phyloP scores from a whole-genome alignment of 2,113 vertebrate genomes.

The Psettodes erumei region DNA sequence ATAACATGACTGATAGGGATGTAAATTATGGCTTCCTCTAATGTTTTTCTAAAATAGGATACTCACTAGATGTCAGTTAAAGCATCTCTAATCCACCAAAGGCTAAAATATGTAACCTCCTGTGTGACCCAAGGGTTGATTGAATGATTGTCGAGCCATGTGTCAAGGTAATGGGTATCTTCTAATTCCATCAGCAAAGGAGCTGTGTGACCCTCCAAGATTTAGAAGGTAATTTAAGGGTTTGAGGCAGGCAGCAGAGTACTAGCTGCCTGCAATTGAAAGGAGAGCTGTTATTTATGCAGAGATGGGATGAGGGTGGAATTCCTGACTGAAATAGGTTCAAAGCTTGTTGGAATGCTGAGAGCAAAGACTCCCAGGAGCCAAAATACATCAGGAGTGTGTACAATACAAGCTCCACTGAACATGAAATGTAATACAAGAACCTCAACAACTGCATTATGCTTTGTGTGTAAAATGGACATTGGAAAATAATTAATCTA shows the following conservation, averaged over 20 bases:
- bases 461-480: too few species aligned
- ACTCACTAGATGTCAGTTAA: constrained; percentile 31
- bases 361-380: constrained; percentile 44
- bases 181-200: constrained; percentile 49
- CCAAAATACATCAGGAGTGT: constrained; percentile 27
- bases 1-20: background rate
- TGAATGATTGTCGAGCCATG: constrained; percentile 30
- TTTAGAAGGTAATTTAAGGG: constrained; percentile 71
- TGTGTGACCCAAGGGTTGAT: constrained; percentile 18
- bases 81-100: constrained; percentile 33
- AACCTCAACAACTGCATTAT: background rate
- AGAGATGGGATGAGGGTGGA: constrained; percentile 45
- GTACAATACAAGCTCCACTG: constrained; percentile 21
- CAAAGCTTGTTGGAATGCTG: constrained; percentile 45
- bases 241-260: constrained; percentile 30
- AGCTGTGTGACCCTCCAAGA: constrained; percentile 47
- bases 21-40: background rate
- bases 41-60: too few species aligned
- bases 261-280: constrained; percentile 21
- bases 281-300: constrained; percentile 62
- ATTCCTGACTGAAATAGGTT: constrained; percentile 54
- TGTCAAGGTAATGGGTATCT: constrained; percentile 47
- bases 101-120: constrained; percentile 46
- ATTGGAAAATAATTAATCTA: too few species aligned
- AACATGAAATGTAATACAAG: constrained; percentile 10